These are phyloP conservation scores for Neoniphon sammara DNA, from an alignment of 2,797 vertebrate genomes.

Conservation along the genomic window DNA sequence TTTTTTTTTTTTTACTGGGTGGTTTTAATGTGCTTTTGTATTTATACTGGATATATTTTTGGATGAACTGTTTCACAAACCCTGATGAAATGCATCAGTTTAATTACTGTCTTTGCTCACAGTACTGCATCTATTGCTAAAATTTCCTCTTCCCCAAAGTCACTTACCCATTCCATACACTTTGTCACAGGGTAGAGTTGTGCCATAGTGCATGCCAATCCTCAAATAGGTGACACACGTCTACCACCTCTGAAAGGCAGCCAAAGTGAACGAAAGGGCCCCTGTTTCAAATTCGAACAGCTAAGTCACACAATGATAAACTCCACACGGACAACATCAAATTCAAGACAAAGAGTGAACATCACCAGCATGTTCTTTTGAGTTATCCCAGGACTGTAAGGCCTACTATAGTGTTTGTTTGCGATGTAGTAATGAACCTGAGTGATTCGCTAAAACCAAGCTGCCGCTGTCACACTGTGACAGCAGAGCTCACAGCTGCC, in stretches of 20 bases:
- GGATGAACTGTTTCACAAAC: too few relatives aligned
- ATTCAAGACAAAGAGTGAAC: constrained; percentile 27
- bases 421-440: constrained; percentile 76
- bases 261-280: neutral
- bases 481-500: constrained; percentile 67
- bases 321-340: constrained; percentile 33
- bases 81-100: too few relatives aligned
- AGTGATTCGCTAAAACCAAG: constrained; percentile 74
- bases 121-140: too few relatives aligned
- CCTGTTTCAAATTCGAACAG: neutral
- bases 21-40: too few relatives aligned
- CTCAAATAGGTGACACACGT: neutral
- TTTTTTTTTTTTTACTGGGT: too few relatives aligned
- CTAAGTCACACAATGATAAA: constrained; percentile 21
- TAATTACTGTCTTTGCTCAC: too few relatives aligned
- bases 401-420: constrained; percentile 76
- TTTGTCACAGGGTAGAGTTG: neutral
- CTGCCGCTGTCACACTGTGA: constrained; percentile 60
- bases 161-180: too few relatives aligned
- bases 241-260: neutral
- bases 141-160: too few relatives aligned
- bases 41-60: too few relatives aligned
- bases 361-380: constrained; percentile 42
- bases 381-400: constrained; percentile 64
- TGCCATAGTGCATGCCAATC: neutral